phyloP scores from a whole-genome alignment of 2,888 invertebrate genomes.

The Ichneumoninae sp. region DNA sequence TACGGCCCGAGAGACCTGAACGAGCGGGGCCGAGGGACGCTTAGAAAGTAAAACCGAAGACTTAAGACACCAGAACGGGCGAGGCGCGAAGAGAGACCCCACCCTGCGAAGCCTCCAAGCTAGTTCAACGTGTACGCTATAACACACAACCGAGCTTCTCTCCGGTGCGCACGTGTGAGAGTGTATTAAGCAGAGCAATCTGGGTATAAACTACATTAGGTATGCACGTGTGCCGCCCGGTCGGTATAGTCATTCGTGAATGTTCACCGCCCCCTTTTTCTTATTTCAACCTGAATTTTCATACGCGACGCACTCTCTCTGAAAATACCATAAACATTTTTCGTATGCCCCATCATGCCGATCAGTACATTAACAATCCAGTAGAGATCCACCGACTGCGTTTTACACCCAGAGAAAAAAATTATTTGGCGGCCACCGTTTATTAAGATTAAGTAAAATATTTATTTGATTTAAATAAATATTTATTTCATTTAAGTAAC shows the following conservation, averaged over 20 bases:
- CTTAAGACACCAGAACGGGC: conserved; percentile 70
- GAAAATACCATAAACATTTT: background rate
- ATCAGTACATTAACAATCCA: conserved; percentile 53
- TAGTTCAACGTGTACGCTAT: conserved; percentile 50
- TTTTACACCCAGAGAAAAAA: background rate
- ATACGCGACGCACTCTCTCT: conserved; percentile 13
- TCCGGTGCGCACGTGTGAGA: conserved; percentile 58
- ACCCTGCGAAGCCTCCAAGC: conserved; percentile 75
- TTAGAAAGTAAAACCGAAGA: conserved; percentile 84
- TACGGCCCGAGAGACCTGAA: conserved; percentile 34
- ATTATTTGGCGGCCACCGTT: too few species aligned
- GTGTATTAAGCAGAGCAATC: conserved; percentile 54
- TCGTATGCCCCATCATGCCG: conserved; percentile 19
- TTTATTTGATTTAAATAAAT: too few species aligned
- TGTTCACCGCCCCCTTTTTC: conserved; percentile 35
- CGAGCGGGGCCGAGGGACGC: conserved; percentile 70
- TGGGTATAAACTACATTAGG: conserved; percentile 53
- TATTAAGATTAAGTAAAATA: too few species aligned
- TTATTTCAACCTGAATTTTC: conserved; percentile 21
- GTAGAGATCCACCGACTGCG: background rate
- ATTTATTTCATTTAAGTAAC: too few species aligned
- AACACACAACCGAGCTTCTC: conserved; percentile 64
- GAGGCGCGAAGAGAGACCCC: conserved; percentile 79
- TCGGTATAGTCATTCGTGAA: conserved; percentile 8
- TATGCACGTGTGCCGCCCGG: conserved; percentile 47